phyloP scores from a whole-genome alignment of 2,888 invertebrate species.

The Rotaria magnacalcarata region DNA sequence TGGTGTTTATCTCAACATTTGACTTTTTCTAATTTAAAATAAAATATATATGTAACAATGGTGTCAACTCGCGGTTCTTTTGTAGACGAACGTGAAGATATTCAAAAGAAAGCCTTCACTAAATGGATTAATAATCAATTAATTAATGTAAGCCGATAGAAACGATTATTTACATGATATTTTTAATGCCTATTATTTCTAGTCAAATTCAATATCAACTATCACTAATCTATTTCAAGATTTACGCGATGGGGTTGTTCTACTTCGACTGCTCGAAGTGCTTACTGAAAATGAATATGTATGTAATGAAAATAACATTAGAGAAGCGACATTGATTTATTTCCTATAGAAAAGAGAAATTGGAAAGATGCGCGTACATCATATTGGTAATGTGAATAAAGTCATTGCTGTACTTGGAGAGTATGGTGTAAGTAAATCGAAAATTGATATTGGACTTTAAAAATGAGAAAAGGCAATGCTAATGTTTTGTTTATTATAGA shows the following conservation, averaged over 20 bases:
- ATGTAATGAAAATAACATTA: constrained; percentile 57
- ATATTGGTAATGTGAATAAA: constrained; percentile 80
- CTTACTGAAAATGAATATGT: constrained; percentile 76
- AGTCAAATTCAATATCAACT: constrained; percentile 60
- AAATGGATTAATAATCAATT: constrained; percentile 72
- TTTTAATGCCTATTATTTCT: not conserved
- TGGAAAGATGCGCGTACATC: constrained; percentile 84
- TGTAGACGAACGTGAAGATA: constrained; percentile 62
- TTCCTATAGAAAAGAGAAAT: constrained; percentile 70
- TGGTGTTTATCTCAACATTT: not conserved
- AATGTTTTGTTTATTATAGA: constrained; percentile 58
- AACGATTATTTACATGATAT: not conserved
- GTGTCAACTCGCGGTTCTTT: not conserved
- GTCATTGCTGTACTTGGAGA: constrained; percentile 75
- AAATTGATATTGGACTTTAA: not conserved
- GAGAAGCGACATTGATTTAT: not conserved
- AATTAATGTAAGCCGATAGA: constrained; percentile 66
- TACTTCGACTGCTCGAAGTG: constrained; percentile 76
- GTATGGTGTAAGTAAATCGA: constrained; percentile 56
- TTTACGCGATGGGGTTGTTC: constrained; percentile 76
- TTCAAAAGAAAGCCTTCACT: constrained; percentile 87
- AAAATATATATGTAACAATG: not conserved
- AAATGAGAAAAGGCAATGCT: not conserved
- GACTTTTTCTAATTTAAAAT: not conserved
- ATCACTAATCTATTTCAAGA: constrained; percentile 76